Percentiles rank a stretch among this genome's conserved stretches.
Evolutionary conservation across 2,888 invertebrate species (phyloP).

Genomic region (Onthophagus sagittarius): DNA sequence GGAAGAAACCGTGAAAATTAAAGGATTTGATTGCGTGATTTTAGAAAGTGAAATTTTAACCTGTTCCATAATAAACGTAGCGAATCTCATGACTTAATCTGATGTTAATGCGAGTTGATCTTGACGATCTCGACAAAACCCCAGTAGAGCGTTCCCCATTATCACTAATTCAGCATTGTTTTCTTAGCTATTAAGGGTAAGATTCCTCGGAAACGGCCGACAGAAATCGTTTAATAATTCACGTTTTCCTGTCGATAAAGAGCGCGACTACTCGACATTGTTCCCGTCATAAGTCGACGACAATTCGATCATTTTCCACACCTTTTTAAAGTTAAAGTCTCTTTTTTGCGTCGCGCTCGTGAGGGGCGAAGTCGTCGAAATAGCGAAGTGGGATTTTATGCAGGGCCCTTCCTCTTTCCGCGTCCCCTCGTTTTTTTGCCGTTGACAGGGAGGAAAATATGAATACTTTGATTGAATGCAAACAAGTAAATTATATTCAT

Average conservation of each 20-base stretch:
- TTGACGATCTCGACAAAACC: neutral
- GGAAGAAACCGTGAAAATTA: neutral
- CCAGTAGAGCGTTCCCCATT: neutral
- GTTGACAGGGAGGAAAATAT: neutral
- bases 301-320: neutral
- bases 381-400: neutral
- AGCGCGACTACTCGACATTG: neutral
- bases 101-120: neutral
- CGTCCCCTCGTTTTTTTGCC: neutral
- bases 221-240: neutral
- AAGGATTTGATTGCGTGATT: too few species aligned
- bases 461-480: conserved; percentile 21
- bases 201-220: neutral
- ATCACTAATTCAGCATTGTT: neutral
- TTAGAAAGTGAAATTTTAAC: neutral
- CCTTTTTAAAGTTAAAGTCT: neutral
- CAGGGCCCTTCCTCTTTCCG: neutral
- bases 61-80: neutral
- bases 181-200: neutral
- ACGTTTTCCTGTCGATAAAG: neutral
- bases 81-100: neutral
- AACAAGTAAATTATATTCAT: conserved; percentile 22
- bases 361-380: neutral
- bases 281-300: neutral
- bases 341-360: neutral